Percentiles rank a stretch among this genome's conserved stretches.
Conservation (phyloP, 1,140 invertebrate genomes). For the Drosophila ironensis region DNA sequence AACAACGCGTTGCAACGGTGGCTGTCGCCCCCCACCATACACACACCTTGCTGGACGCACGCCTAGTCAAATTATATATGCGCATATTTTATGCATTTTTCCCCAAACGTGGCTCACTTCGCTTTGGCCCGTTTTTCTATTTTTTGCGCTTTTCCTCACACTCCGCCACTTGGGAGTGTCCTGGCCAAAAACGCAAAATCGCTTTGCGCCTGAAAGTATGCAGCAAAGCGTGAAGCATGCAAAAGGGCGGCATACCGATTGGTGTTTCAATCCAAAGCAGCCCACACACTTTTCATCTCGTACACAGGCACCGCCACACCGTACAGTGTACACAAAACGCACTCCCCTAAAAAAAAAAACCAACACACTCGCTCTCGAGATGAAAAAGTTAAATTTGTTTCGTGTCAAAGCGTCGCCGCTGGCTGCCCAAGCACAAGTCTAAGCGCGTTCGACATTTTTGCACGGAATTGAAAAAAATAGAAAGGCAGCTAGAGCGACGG, state of each 20-base stretch:
- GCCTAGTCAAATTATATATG: constrained; percentile 77
- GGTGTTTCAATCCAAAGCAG: constrained; percentile 31
- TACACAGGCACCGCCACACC: not conserved
- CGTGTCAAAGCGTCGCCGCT: constrained; percentile 72
- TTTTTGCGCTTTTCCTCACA: constrained; percentile 12
- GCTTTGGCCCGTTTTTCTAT: constrained; percentile 8
- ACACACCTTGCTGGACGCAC: constrained; percentile 49
- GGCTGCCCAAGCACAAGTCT: constrained; percentile 55
- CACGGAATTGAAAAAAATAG: constrained; percentile 65
- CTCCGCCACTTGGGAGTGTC: constrained; percentile 6
- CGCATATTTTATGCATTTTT: constrained; percentile 77
- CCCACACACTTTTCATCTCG: not conserved
- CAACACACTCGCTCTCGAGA: constrained; percentile 44
- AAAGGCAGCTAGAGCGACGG: constrained; percentile 9
- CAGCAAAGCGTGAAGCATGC: constrained; percentile 71
- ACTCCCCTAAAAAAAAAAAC: not conserved
- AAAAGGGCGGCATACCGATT: constrained; percentile 62
- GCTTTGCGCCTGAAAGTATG: constrained; percentile 79
- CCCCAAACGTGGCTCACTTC: constrained; percentile 63
- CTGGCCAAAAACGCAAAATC: constrained; percentile 72
- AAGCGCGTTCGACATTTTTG: constrained; percentile 77
- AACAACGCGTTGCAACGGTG: no score
- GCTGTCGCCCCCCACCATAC: constrained; percentile 21
- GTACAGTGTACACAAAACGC: not conserved
- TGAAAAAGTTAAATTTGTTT: constrained; percentile 81